Conservation (phyloP, 2,888 invertebrate genomes). For the Agrochola lota region DNA sequence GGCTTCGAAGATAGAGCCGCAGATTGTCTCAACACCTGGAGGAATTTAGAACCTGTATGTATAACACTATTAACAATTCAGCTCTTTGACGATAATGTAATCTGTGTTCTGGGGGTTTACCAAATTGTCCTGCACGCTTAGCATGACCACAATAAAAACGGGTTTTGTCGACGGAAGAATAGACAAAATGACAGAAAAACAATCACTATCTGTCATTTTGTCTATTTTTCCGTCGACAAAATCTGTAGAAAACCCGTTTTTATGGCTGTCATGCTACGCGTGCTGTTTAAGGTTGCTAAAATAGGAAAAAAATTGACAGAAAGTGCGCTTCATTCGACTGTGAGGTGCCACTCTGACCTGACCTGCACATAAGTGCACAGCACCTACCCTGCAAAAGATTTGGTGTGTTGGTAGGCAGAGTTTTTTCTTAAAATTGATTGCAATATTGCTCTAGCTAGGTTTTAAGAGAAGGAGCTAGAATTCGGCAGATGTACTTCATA, state of each 20-base stretch:
- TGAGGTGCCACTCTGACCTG: background rate
- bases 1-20: slow-evolving; percentile 94
- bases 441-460: too few relatives aligned
- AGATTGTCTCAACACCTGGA: slow-evolving; percentile 92
- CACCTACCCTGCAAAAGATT: background rate
- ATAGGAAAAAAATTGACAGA: background rate
- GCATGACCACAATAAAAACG: too few relatives aligned
- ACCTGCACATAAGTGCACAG: background rate
- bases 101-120: background rate
- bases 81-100: background rate
- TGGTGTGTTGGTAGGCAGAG: background rate
- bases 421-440: background rate
- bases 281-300: too few relatives aligned
- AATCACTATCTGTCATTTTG: too few relatives aligned
- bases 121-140: background rate
- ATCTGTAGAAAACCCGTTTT: too few relatives aligned
- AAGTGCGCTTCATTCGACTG: too few relatives aligned
- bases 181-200: too few relatives aligned
- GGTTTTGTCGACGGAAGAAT: too few relatives aligned
- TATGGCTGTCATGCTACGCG: too few relatives aligned
- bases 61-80: background rate
- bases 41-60: slow-evolving; percentile 92
- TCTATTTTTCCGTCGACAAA: too few relatives aligned
- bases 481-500: background rate
- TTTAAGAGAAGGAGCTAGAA: background rate